Evolutionary conservation across 2,113 vertebrate species (phyloP).

Genomic region (Albula glossodonta): DNA sequence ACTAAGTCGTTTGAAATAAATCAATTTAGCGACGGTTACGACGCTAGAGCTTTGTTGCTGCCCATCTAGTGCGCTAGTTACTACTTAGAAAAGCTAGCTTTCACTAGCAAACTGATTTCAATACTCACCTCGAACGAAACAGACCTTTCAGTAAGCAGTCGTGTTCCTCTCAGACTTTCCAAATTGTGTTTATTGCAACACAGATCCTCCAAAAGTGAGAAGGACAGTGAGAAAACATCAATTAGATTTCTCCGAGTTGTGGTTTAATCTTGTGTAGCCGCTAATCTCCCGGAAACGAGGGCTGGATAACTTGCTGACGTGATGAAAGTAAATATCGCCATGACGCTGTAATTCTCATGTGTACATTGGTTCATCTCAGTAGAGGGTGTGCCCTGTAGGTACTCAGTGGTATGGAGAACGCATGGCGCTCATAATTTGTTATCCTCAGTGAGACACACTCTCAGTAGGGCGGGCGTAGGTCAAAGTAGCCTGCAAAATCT

Average conservation of each 20-base stretch:
- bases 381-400: too few species aligned
- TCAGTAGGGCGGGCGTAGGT: too few species aligned
- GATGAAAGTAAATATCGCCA: too few species aligned
- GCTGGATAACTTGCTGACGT: background rate
- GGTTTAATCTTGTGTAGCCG: background rate
- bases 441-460: too few species aligned
- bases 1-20: too few species aligned
- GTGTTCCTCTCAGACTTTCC: background rate
- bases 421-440: too few species aligned
- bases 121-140: background rate
- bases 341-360: too few species aligned
- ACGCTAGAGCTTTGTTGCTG: background rate
- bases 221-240: background rate
- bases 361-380: too few species aligned
- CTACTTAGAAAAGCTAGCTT: background rate
- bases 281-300: constrained; percentile 15
- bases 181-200: background rate
- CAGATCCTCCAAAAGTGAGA: background rate
- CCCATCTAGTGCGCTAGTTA: background rate
- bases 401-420: too few species aligned
- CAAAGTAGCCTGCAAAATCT: too few species aligned
- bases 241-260: background rate
- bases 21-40: too few species aligned
- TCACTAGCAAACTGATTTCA: background rate
- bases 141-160: background rate